Percentiles rank a stretch among this genome's conserved stretches.
Conservation (phyloP, 2,113 vertebrate genomes). For the Vimba vimba region DNA sequence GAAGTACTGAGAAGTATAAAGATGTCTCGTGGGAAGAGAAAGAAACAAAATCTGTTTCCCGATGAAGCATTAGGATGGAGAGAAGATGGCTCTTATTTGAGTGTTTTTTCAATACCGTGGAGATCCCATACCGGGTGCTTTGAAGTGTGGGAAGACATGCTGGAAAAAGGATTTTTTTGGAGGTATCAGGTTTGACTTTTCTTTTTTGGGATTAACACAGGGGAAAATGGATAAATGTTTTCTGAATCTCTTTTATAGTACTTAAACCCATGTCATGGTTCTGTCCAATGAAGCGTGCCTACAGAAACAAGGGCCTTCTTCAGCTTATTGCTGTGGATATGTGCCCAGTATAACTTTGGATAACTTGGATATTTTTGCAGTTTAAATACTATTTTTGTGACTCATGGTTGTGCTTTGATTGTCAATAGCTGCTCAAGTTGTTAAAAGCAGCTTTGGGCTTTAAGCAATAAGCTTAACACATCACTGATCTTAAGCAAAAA, state of each 20-base stretch:
- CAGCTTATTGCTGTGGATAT: neutral
- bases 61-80: slow-evolving; percentile 69
- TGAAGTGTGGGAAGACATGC: slow-evolving; percentile 76
- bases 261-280: neutral
- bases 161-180: slow-evolving; percentile 62
- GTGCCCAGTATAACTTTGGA: neutral
- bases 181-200: slow-evolving; percentile 66
- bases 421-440: neutral
- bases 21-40: slow-evolving; percentile 7
- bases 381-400: neutral
- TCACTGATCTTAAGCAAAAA: neutral
- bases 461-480: slow-evolving; percentile 1
- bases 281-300: slow-evolving; percentile 7
- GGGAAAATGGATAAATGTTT: neutral
- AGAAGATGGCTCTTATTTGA: slow-evolving; percentile 65
- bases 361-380: neutral
- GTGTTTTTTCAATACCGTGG: slow-evolving; percentile 71
- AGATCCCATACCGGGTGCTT: slow-evolving; percentile 76
- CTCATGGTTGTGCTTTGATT: slow-evolving; percentile 4
- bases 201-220: slow-evolving; percentile 66
- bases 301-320: neutral
- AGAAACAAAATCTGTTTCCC: slow-evolving; percentile 59
- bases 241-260: slow-evolving; percentile 3
- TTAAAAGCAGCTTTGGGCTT: slow-evolving; percentile 26
- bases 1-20: slow-evolving; percentile 14